Percentiles rank a stretch among this genome's conserved stretches.
phyloP scores from a whole-genome alignment of 35 echinoderm and acorn worm species.

The Stichopus chloronotus region DNA sequence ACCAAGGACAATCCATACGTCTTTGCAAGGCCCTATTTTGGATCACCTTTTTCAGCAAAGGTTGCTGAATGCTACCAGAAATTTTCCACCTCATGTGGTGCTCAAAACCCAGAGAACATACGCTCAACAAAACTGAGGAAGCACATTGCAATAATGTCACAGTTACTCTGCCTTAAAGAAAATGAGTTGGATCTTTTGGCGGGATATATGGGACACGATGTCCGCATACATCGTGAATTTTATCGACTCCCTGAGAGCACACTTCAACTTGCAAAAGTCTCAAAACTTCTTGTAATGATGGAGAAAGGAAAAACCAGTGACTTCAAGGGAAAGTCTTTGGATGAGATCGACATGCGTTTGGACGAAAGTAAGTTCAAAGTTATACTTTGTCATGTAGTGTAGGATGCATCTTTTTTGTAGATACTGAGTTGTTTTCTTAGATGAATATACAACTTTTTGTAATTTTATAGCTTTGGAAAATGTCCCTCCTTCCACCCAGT shows the following conservation, averaged over 20 bases:
- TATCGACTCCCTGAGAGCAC: constrained; percentile 62
- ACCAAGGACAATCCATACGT: constrained; percentile 53
- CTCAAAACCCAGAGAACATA: constrained; percentile 45
- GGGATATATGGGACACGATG: constrained; percentile 60
- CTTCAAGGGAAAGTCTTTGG: constrained; percentile 40
- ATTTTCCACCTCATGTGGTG: constrained; percentile 56
- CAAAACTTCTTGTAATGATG: constrained; percentile 61
- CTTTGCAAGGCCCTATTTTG: constrained; percentile 62
- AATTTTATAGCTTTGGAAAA: too few species aligned
- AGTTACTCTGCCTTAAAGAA: constrained; percentile 54
- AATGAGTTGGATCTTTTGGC: constrained; percentile 69
- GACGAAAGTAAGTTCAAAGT: constrained; percentile 24
- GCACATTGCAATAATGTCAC: constrained; percentile 63
- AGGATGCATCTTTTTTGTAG: too few species aligned
- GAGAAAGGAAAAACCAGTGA: constrained; percentile 24
- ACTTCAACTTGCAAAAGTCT: constrained; percentile 64
- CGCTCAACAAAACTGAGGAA: constrained; percentile 64
- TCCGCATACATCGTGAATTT: constrained; percentile 57
- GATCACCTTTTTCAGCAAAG: constrained; percentile 25
- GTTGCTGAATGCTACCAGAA: constrained; percentile 37
- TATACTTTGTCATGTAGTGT: background rate
- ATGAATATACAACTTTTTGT: too few species aligned
- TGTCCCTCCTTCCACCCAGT: too few species aligned
- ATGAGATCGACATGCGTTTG: constrained; percentile 53
- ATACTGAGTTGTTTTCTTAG: too few species aligned